phyloP scores from a whole-genome alignment of 1,140 invertebrate species.

The Pseudomyrmex gracilis region DNA sequence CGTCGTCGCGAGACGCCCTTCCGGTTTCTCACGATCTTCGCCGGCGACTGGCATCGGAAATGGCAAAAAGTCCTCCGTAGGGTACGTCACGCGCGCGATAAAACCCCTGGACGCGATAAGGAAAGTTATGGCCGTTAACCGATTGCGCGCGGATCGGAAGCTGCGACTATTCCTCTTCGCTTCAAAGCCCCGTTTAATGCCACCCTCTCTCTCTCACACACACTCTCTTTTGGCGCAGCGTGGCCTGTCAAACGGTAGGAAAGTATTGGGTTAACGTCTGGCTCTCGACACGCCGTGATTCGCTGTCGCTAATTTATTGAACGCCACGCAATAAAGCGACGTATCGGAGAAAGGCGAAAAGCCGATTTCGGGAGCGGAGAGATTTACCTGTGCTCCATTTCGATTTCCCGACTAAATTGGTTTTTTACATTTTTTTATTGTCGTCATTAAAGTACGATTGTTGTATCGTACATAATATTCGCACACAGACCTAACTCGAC shows the following conservation, averaged over 20 bases:
- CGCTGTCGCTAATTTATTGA: conserved; percentile 47
- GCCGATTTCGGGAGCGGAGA: not conserved
- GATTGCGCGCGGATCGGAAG: conserved; percentile 42
- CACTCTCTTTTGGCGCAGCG: conserved; percentile 6
- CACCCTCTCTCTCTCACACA: too few relatives aligned
- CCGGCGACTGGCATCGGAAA: conserved; percentile 38
- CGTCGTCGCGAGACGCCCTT: conserved; percentile 21
- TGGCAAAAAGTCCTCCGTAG: conserved; percentile 48
- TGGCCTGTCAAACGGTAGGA: conserved; percentile 22
- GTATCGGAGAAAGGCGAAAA: conserved; percentile 20
- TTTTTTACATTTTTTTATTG: not conserved
- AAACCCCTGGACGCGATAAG: conserved; percentile 46
- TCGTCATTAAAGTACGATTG: not conserved
- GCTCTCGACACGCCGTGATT: conserved; percentile 42
- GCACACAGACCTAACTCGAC: too few relatives aligned
- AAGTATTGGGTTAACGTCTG: conserved; percentile 51
- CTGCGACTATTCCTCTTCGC: conserved; percentile 46
- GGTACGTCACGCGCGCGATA: conserved; percentile 52
- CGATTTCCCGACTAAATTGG: not conserved
- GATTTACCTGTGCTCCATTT: conserved; percentile 18
- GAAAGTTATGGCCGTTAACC: conserved; percentile 59
- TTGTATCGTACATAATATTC: too few relatives aligned
- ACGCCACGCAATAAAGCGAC: conserved; percentile 33
- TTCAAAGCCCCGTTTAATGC: conserved; percentile 55
- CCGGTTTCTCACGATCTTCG: conserved; percentile 28